A percentile compares a stretch with the other conserved stretches of the same genome.
Conservation (phyloP, 1,140 invertebrate genomes). For the Meloidogyne exigua region DNA sequence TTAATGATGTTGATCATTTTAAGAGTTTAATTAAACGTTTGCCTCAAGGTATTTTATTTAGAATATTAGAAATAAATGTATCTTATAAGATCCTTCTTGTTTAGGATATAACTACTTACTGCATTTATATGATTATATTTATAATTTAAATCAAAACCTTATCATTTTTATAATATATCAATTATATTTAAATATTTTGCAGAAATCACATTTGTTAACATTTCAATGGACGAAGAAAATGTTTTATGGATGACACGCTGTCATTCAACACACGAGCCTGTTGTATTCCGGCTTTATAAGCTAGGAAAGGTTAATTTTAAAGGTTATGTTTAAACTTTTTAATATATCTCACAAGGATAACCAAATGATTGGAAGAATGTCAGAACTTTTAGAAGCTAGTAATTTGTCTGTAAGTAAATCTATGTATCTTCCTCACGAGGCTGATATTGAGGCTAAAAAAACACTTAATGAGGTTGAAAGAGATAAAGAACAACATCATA, state of each 20-base stretch:
- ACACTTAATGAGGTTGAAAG: neutral
- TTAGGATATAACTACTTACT: too few relatives aligned
- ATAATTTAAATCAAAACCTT: too few relatives aligned
- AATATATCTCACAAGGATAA: conserved; percentile 10
- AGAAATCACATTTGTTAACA: conserved; percentile 33
- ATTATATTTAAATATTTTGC: neutral
- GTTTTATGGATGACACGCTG: conserved; percentile 29
- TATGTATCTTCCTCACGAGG: neutral
- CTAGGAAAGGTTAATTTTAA: conserved; percentile 19
- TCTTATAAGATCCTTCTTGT: too few relatives aligned
- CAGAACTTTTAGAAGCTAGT: conserved; percentile 28
- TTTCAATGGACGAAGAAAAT: conserved; percentile 25
- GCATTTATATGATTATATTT: too few relatives aligned
- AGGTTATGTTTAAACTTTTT: neutral
- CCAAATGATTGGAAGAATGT: conserved; percentile 27
- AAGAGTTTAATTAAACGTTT: neutral
- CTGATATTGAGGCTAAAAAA: neutral
- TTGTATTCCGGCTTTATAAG: conserved; percentile 20
- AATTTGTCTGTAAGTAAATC: conserved; percentile 21
- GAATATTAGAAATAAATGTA: too few relatives aligned
- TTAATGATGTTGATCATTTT: neutral
- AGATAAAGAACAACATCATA: neutral
- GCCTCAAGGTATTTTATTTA: neutral
- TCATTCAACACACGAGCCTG: conserved; percentile 29
- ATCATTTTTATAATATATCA: neutral